Conservation (phyloP, 2,113 vertebrate genomes). For the Spermophilus dauricus region DNA sequence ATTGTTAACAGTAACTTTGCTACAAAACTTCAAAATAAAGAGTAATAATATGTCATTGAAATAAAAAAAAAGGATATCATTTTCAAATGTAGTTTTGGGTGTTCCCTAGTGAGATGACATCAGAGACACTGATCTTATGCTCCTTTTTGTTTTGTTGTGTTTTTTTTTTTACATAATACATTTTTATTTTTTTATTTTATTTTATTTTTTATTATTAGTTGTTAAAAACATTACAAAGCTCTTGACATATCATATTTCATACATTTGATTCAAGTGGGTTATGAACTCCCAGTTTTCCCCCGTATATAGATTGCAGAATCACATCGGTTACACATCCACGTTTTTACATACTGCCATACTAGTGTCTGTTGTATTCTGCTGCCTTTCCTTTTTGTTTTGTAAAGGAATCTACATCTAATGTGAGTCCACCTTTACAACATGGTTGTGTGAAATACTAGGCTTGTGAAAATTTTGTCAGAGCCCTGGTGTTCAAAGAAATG, state of each 20-base stretch:
- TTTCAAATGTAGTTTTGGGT: background rate
- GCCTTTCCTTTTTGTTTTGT: background rate
- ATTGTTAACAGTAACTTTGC: constrained; percentile 80
- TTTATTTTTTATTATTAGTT: too few species aligned
- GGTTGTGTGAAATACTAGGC: background rate
- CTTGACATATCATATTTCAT: too few species aligned
- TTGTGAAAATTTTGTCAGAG: constrained; percentile 9
- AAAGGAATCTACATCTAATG: background rate
- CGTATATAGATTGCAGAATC: too few species aligned
- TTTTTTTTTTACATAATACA: background rate
- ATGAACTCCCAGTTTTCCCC: too few species aligned
- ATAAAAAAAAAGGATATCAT: background rate
- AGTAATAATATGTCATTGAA: constrained; percentile 66
- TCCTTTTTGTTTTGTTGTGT: background rate
- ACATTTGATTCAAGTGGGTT: too few species aligned
- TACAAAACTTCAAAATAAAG: constrained; percentile 80
- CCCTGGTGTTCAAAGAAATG: background rate
- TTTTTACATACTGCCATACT: too few species aligned
- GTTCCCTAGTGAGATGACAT: background rate
- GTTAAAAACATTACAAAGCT: too few species aligned
- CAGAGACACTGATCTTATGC: background rate
- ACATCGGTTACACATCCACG: too few species aligned
- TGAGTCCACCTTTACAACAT: background rate
- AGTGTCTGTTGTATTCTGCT: too few species aligned
- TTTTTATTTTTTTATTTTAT: too few species aligned